These are phyloP conservation scores for Poecilia latipinna DNA, from an alignment of 2,113 vertebrate genomes.

Conservation along the genomic window DNA sequence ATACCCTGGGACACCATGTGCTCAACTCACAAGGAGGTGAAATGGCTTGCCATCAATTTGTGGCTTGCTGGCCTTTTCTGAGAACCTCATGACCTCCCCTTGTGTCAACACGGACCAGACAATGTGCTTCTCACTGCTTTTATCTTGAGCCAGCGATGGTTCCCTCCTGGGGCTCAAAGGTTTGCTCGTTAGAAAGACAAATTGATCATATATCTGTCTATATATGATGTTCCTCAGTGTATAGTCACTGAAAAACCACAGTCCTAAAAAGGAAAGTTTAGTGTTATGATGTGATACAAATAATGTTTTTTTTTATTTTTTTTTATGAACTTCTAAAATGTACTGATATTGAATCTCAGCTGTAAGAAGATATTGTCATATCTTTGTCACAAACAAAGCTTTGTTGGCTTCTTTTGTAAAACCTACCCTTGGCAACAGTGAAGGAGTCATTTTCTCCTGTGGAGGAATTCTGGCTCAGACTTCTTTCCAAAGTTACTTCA, in stretches of 20 bases:
- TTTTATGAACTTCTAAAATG: no score
- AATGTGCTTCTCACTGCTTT: background rate
- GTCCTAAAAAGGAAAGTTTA: background rate
- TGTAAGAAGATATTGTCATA: no score
- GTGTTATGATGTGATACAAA: background rate
- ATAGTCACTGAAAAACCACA: background rate
- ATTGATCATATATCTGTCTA: background rate
- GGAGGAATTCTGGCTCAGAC: no score
- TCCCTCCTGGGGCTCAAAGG: background rate
- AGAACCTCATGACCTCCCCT: conserved; percentile 3
- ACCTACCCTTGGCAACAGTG: no score
- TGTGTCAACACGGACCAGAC: conserved; percentile 4
- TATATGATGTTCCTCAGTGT: background rate
- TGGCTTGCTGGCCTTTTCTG: conserved; percentile 36
- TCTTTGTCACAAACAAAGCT: no score
- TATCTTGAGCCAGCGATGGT: background rate
- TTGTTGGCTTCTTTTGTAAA: no score
- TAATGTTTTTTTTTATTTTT: no score
- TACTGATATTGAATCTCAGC: no score
- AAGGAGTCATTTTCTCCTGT: no score
- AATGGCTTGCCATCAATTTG: conserved; percentile 54
- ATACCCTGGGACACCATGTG: conserved; percentile 17
- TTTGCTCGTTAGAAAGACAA: background rate
- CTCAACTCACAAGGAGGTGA: conserved; percentile 40
- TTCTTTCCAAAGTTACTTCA: no score